A percentile compares a stretch with the other conserved stretches of the same genome.
Evolutionary conservation across 2,113 vertebrate genomes (phyloP).

Genomic region (Trematocara unimaculatum): DNA sequence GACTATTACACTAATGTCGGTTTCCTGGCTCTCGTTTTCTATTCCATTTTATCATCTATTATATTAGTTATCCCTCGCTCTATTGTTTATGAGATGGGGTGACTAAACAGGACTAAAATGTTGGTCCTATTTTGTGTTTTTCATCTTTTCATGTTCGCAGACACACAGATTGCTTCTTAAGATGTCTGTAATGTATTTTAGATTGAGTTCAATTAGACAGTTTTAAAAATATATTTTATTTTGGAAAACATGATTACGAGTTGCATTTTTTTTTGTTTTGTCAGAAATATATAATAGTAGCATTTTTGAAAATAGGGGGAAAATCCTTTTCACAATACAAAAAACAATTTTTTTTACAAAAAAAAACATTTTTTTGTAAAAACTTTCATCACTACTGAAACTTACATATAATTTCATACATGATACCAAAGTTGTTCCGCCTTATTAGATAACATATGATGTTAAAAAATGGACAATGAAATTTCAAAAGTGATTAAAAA

Average conservation of each 20-base stretch:
- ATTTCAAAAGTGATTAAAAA: background rate
- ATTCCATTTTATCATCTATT: background rate
- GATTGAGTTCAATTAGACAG: background rate
- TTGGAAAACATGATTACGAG: background rate
- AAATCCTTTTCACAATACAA: background rate
- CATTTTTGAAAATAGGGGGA: fast-evolving
- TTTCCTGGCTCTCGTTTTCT: background rate
- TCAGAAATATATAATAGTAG: background rate
- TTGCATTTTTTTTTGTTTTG: background rate
- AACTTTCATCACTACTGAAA: background rate
- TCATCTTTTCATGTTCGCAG: background rate
- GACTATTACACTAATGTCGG: background rate
- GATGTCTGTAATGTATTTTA: background rate
- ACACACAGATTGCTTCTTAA: background rate
- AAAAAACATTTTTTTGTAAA: fast-evolving
- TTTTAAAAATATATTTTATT: background rate
- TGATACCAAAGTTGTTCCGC: background rate
- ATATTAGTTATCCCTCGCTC: background rate
- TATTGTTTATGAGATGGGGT: background rate
- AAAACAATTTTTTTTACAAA: fast-evolving
- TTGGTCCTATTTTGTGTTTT: background rate
- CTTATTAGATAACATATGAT: background rate
- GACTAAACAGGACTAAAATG: background rate
- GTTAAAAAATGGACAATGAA: background rate
- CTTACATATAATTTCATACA: background rate